Base-by-base conservation (phyloP, 2,113 vertebrate genomes). In the Laticauda colubrina region DNA sequence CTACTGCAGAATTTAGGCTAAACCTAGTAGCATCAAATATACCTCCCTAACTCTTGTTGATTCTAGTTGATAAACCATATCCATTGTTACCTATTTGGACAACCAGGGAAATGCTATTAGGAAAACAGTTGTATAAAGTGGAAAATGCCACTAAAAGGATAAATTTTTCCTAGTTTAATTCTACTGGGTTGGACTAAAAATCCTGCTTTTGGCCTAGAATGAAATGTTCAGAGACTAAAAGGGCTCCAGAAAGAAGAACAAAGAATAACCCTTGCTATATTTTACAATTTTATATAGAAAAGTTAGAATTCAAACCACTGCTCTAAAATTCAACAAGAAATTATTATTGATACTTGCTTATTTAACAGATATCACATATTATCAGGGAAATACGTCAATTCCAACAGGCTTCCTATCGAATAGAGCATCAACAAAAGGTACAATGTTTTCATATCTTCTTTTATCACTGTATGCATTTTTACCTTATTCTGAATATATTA, bases 321-420 rank as follows among this genome's bases (percentile, higher is more conserved):
- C 34, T 90, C 15, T 57, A 91, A 59, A 85, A 81, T 43, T 59
- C 81, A 93, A 87, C 24, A 45, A 54, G 2, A 61, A 26, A 89
- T 20, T 93, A 21, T 92, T 2, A 18, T 1, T 56, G n/a, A 24
- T 34, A 0, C 94, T 57, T 95, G 29, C 95, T 95, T 93, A 92
- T 89, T 94, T 95, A 61, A 43, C 95, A 99, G 99, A 99, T 99
- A 96, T 99, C 99, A 0, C 99, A 99, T 92, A 99, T 99, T 95
- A 99, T 99, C 97, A 98, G 99, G 96, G 99, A 99, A 97, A 99
- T 99, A 90, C 98, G 99, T 7, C 99, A 99, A 97, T 99, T 99
- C 96, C 99, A 99, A 98, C 99, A 99, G 98, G 99, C 98, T 0
- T 98, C 98, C 5, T 99, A 99, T 98, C 98, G 99, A 95, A 99